Percentiles rank a stretch among this genome's conserved stretches.
Evolutionary conservation across 2,113 vertebrate genomes (phyloP).

Genomic region (Silurus asotus): DNA sequence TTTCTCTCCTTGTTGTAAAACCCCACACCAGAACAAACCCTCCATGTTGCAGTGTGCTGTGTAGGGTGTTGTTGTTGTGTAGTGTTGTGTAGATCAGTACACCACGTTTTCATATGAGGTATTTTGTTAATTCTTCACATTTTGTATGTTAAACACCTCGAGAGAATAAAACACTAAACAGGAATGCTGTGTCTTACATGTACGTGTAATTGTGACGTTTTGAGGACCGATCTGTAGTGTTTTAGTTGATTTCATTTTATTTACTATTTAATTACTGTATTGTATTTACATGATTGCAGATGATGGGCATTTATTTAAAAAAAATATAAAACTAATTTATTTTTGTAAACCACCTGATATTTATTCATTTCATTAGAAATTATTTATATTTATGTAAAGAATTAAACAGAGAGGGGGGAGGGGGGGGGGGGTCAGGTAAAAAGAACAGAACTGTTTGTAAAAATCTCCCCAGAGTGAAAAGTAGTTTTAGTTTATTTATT

Average conservation of each 20-base stretch:
- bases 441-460: neutral
- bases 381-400: constrained; percentile 24
- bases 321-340: constrained; percentile 41
- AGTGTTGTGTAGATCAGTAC: neutral
- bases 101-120: neutral
- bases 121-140: constrained; percentile 19
- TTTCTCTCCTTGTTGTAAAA: constrained; percentile 44
- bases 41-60: neutral
- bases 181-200: constrained; percentile 27
- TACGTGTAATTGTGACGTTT: constrained; percentile 31
- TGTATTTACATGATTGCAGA: constrained; percentile 29
- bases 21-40: neutral
- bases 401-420: neutral
- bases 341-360: constrained; percentile 51
- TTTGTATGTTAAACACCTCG: constrained; percentile 26
- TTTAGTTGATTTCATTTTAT: constrained; percentile 1
- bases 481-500: constrained; percentile 10
- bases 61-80: too few species aligned
- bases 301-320: constrained; percentile 45
- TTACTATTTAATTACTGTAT: neutral
- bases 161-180: constrained; percentile 61
- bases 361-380: constrained; percentile 43
- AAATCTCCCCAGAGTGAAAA: neutral
- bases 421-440: too few species aligned
- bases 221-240: neutral